Base-by-base conservation (phyloP, 2,797 vertebrate species). In the Pampus argenteus region DNA sequence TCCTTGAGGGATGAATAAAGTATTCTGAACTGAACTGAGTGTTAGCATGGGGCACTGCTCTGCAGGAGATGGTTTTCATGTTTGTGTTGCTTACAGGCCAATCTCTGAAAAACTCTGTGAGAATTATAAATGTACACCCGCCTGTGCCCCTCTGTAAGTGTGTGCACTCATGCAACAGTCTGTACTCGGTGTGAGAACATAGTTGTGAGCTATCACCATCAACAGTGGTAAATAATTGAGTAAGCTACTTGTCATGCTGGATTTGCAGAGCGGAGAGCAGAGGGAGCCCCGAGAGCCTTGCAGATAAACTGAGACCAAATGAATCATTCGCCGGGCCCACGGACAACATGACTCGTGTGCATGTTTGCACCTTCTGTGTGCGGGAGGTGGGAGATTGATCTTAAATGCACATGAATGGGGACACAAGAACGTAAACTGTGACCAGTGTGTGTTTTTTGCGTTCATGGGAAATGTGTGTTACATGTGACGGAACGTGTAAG, bases 211-310 rank as follows among this genome's bases (percentile, higher is more conserved):
- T 73, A 84, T 88, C 80, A 68, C 78, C 73, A 81, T 88, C 84
- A 87, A 70, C 79, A 51, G 70, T 68, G 64, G 75, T 90, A 83
- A 92, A 91, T 90, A 85, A 89, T 89, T 89, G 76, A 89, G 71
- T 54, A 65, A 81, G 89, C 70, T 78, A 77, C 84, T 87, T 83
- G 88, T 88, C 88, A 86, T 60, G 82, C 80, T 83, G 79, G 75
- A 86, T 91, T 84, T 88, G 55, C 71, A 64, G 49, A 85, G 79
- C 51, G 29, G 67, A 79, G 64, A 75, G 70, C 22, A 63, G 70
- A 73, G 65, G 62, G 58, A 73, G 71, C 79, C 82, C 67, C 42
- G 2, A 82, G 82, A 90, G 72, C 51, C 36, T 67, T 3, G 9
- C 3, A 13, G 79, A 88, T 54, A 74, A 82, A 83, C 66, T 28